Evolutionary conservation across 1,140 invertebrate genomes (phyloP), one percentile per base, ranked within the genome.

Genomic region (Capitella teleta): DNA sequence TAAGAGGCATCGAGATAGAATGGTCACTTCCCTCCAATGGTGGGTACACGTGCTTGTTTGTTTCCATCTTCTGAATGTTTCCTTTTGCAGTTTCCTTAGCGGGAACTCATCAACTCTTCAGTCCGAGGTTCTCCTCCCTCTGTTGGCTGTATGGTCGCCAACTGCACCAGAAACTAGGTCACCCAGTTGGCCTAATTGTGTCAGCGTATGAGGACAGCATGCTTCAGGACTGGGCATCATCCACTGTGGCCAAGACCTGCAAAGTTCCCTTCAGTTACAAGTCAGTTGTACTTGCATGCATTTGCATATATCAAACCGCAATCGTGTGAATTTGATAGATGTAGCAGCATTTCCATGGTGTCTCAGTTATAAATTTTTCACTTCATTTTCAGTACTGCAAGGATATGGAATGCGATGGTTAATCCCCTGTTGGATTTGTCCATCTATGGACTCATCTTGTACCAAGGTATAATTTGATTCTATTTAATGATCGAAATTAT

Each of bases 61-160:
- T n/a, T n/a, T n/a, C n/a, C n/a, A n/a, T n/a, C n/a, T n/a, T n/a
- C n/a, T n/a, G n/a, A n/a, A n/a, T n/a, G n/a, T n/a, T n/a, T n/a
- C n/a, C n/a, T n/a, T n/a, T n/a, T n/a, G n/a, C n/a, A n/a, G n/a
- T n/a, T n/a, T n/a, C n/a, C n/a, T n/a, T n/a, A n/a, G n/a, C n/a
- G n/a, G n/a, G n/a, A n/a, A n/a, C n/a, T n/a, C n/a, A n/a, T n/a
- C n/a, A n/a, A n/a, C n/a, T n/a, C n/a, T 40, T 40, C 38, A 40
- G 38, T 16, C 23, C 30, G 18, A 57, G 62, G 49, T 67, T 67
- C 46, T 66, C 67, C 14, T 65, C 62, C 21, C 59, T 67, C 10
- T 69, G 67, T 41, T 69, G 65, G 64, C 45, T 64, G 28, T 67
- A 52, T 57, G 66, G 61, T 3, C 59, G 61, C 43, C 51, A 56